These are phyloP conservation scores for Lordiphosa fenestrarum DNA, from an alignment of 2,888 invertebrate species.

Conservation along the genomic window DNA sequence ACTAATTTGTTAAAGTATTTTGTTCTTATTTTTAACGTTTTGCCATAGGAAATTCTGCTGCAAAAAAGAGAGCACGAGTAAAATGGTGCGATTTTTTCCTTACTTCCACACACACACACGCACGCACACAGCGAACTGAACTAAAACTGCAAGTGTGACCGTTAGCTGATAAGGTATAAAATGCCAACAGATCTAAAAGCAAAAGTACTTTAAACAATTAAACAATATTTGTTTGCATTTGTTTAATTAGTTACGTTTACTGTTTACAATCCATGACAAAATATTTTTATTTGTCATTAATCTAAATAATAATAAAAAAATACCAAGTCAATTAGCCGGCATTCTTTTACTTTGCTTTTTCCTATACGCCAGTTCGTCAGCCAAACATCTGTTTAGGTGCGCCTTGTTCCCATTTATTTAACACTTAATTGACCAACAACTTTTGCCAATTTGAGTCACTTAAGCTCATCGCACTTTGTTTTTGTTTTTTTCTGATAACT, in stretches of 20 bases:
- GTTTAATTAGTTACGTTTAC: not conserved
- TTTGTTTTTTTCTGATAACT: no score
- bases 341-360: slow-evolving; percentile 34
- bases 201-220: slow-evolving; percentile 6
- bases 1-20: slow-evolving; percentile 13
- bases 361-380: not conserved
- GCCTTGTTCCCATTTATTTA: no score
- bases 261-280: not conserved
- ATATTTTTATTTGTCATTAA: not conserved
- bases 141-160: slow-evolving; percentile 38
- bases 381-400: not conserved
- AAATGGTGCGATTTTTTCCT: slow-evolving; percentile 70
- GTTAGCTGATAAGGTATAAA: not conserved
- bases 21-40: slow-evolving; percentile 22
- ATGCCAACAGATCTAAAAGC: slow-evolving; percentile 9
- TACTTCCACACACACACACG: slow-evolving; percentile 60
- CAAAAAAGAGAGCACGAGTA: slow-evolving; percentile 68
- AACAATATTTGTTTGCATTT: no score
- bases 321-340: slow-evolving; percentile 45
- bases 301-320: slow-evolving; percentile 20
- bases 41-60: slow-evolving; percentile 41
- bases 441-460: no score
- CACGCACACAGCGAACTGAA: slow-evolving; percentile 20
- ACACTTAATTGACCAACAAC: no score
- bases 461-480: no score